phyloP scores from a whole-genome alignment of 1,140 invertebrate species.

The Drosophila kepulauana region DNA sequence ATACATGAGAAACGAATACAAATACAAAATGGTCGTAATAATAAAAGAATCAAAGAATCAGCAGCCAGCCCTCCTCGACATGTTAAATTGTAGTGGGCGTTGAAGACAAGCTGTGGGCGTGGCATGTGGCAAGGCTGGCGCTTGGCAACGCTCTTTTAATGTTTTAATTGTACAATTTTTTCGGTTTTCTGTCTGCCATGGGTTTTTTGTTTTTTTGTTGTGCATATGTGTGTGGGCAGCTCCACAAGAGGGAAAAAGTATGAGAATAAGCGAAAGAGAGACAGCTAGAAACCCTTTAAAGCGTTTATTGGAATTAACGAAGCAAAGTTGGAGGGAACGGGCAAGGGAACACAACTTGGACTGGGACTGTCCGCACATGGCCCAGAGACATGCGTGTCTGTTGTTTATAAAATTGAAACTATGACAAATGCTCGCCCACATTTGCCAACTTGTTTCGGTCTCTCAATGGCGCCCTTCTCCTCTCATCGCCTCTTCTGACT shows the following conservation, averaged over 20 bases:
- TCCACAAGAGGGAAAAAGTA: neutral
- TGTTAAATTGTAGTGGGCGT: constrained; percentile 31
- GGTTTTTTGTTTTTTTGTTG: neutral
- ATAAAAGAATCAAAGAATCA: constrained; percentile 9
- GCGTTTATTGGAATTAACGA: constrained; percentile 36
- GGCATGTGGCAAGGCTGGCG: constrained; percentile 21
- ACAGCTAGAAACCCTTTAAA: constrained; percentile 20
- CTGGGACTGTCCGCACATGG: constrained; percentile 8
- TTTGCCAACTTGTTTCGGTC: constrained; percentile 11
- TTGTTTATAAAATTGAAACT: constrained; percentile 43
- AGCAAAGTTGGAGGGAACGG: neutral
- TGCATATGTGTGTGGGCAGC: constrained; percentile 4
- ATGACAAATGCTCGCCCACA: constrained; percentile 44
- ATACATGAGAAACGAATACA: neutral
- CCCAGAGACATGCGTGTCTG: constrained; percentile 22
- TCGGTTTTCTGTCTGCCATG: constrained; percentile 15
- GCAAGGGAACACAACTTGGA: neutral
- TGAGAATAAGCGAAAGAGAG: neutral
- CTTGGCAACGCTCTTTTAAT: constrained; percentile 39
- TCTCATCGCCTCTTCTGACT: neutral
- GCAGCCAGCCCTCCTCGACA: constrained; percentile 14
- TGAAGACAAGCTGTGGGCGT: constrained; percentile 18
- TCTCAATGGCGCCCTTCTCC: neutral
- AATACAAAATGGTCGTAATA: no score
- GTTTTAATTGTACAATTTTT: constrained; percentile 40